Evolutionary conservation across 2,113 vertebrate genomes (phyloP), one percentile per base, ranked within the genome.

Genomic region (Donacobius atricapilla): DNA sequence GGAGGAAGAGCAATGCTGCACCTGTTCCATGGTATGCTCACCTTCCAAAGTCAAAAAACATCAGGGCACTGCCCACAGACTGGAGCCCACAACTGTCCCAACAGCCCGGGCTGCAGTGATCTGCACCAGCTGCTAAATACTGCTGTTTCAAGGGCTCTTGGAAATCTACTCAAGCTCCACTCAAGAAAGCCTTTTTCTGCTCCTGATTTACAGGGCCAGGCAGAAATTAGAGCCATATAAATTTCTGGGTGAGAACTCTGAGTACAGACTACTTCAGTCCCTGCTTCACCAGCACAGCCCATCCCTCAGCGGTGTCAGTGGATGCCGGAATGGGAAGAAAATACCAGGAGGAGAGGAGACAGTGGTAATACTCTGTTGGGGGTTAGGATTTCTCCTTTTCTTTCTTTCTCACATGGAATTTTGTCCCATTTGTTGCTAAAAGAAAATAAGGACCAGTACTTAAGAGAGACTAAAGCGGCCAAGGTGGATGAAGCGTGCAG

Each of bases 321-420:
- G 63, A 75, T 54, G 10, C 0, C 0, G 10, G 37, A 48, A 33
- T 1, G 23, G 60, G 44, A 39, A 61, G 47, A 61, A 73, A 19
- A 60, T 1, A 9, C 15, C 51, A 61, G 40, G 12, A 58, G 8
- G 24, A 73, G 13, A 8, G 2, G 17, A 0, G 54, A 31, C 1
- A 42, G 37, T 3, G 35, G 42, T 11, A 64, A 78, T 21, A 50
- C 1, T 9, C 39, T 33, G 22, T 3, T 33, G 40, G 9, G 33
- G 14, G 18, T 63, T 54, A 37, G 13, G 17, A 54, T 53, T 83
- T 63, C 31, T 19, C 37, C 12, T 71, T 31, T 25, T 35, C 8
- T 35, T 70, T 63, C 17, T 44, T 63, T 63, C 23, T 45, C n/a
- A 54, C 28, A 10, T 28, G 22, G n/a, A 45, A 39, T 37, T 63